Percentiles rank a stretch among this genome's conserved stretches.
Conservation (phyloP, 2,113 vertebrate genomes). For the Odontesthes bonariensis region DNA sequence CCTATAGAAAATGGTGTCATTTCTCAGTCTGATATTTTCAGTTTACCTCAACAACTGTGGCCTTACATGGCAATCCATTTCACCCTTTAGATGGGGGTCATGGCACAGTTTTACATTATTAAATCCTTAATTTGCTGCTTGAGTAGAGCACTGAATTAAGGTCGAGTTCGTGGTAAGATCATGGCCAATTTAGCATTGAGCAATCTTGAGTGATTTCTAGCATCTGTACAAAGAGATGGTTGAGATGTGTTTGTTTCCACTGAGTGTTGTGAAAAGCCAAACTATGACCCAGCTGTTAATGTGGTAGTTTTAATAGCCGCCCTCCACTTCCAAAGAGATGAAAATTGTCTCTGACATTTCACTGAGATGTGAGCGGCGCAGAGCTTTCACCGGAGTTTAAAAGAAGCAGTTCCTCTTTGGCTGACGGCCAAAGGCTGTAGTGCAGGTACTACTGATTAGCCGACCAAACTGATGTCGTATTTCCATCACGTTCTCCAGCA, state of each 20-base stretch:
- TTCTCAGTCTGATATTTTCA: slow-evolving; percentile 1
- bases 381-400: slow-evolving; percentile 5
- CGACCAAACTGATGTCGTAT: not conserved
- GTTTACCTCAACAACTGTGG: not conserved
- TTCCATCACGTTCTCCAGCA: not conserved
- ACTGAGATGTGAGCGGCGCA: slow-evolving; percentile 15
- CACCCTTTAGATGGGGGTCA: slow-evolving; percentile 14
- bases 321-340: slow-evolving; percentile 25
- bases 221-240: slow-evolving; percentile 4
- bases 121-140: not conserved
- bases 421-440: not conserved
- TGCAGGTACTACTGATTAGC: not conserved
- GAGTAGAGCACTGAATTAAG: not conserved
- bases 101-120: slow-evolving; percentile 4
- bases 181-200: not conserved
- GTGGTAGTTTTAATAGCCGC: slow-evolving; percentile 19
- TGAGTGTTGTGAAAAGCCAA: slow-evolving; percentile 11
- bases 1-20: not conserved
- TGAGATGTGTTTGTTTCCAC: not conserved
- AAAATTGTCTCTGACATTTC: slow-evolving; percentile 48
- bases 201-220: not conserved
- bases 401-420: not conserved
- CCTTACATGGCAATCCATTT: not conserved
- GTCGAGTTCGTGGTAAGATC: not conserved
- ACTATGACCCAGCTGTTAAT: slow-evolving; percentile 20